Base-by-base conservation (phyloP, 2,888 invertebrate genomes). In the Ophion obscuratus region DNA sequence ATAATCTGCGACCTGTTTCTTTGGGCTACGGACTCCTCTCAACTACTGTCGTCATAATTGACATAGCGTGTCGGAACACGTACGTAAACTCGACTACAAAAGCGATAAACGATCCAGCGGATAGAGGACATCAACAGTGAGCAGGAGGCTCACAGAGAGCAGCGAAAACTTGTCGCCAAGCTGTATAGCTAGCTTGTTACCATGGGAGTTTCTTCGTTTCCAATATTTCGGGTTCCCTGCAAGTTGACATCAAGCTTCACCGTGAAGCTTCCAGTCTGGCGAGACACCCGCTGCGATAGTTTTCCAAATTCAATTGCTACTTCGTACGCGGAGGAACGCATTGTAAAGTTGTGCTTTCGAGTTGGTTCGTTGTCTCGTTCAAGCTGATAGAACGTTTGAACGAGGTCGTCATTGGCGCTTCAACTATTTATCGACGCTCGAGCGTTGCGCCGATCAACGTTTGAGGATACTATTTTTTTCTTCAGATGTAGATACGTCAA, bases 291-390 rank as follows among this genome's bases (percentile, higher is more conserved):
- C 36, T 76, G 47, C 53, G 67, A 68, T 83, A 67, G 83, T 80
- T 86, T 73, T 20, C 61, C 62, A 61, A 77, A 83, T 80, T 80
- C 20, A 83, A 80, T 80, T 73, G 71, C 44, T 70, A 17, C 66
- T 36, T 70, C 64, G 31, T 61, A 17, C 17, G 59, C 10, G 27
- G 31, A 67, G 40, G 31, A 31, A 70, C 44, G 57, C 68, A 27
- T 20, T 27, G 44, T 20, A 2, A n/a, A 59, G 44, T 64, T 79
- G 44, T 17, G 5, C 11, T 17, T 53, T 10, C 27, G 10, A 36
- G 71, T 5, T 53, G 53, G 70, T 9, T 57, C 67, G 57, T 77
- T 53, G 17, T 57, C 71, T 59, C 31, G 36, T 66, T 17, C 53
- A 17, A 17, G 53, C 53, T 53, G 53, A 53, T 53, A 53, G 27